Evolutionary conservation across 1,140 invertebrate species (phyloP).

Genomic region (Bilobella aurantiaca): DNA sequence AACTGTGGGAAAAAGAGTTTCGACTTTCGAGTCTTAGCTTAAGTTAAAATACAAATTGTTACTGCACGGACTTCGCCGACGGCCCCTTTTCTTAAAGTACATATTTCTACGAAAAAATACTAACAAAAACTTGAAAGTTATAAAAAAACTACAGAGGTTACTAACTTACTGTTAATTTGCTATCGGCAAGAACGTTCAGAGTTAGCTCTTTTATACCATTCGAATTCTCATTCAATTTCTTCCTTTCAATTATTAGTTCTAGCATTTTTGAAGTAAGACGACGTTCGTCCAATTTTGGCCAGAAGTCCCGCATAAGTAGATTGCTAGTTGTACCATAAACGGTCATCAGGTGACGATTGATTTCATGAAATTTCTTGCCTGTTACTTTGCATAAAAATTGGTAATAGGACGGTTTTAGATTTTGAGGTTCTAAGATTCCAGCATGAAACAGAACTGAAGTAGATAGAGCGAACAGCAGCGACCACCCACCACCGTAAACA

Average conservation of each 20-base stretch:
- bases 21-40: no score
- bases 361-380: constrained; percentile 45
- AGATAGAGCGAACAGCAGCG: constrained; percentile 62
- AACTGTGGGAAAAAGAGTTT: no score
- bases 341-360: constrained; percentile 28
- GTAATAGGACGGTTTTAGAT: constrained; percentile 69
- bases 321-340: constrained; percentile 26
- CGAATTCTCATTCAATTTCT: constrained; percentile 18
- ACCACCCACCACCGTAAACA: constrained; percentile 31
- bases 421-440: constrained; percentile 65
- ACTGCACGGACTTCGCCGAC: no score
- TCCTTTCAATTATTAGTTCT: constrained; percentile 16
- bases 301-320: constrained; percentile 27
- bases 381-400: constrained; percentile 66
- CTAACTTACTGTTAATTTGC: background rate
- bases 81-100: no score
- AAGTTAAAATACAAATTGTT: no score
- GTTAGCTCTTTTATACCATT: constrained; percentile 23
- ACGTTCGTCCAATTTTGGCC: constrained; percentile 22
- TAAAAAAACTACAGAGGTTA: background rate
- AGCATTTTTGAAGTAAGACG: constrained; percentile 29
- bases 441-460: constrained; percentile 70
- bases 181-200: constrained; percentile 15
- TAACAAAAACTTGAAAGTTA: no score
- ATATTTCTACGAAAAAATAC: no score